Base-by-base conservation (phyloP, 2,113 vertebrate genomes). In the Neodontobutis hainanensis region DNA sequence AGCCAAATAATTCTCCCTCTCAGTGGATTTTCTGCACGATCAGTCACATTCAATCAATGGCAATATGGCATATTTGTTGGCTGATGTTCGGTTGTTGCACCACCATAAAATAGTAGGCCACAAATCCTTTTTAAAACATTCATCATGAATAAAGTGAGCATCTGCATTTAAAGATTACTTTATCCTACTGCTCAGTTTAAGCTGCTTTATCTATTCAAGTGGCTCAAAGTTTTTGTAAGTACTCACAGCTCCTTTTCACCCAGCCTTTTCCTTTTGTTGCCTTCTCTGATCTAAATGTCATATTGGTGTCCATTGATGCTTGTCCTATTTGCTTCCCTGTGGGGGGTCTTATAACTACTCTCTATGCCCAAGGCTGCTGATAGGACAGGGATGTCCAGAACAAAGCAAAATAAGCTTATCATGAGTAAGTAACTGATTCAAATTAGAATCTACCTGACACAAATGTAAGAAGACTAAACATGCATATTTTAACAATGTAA, bases 1-100 rank as follows among this genome's bases (percentile, higher is more conserved):
- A 58, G 5, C 15, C 11, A 78, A 46, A 73, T 49, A 55, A 59
- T 42, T 53, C 32, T 79, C 46, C 70, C 61, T 71, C 43, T 62
- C 14, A 15, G n/a, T 62, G 36, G 43, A 65, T 57, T 71, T 69
- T 8, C 32, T 67, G 27, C 59, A 34, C 51, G 32, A 52, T 7
- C 32, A 60, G 57, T 72, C 5, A 14, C 5, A 74, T 73, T 53
- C 50, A 27, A 75, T 68, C 40, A 60, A 75, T 69, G 59, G 51
- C 16, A 64, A 27, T 27, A 75, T 60, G 35, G 42, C 19, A 62
- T 19, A 50, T 65, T 50, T 40, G 38, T n/a, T 6, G 5, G 6
- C 4, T 8, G 9, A 72, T 36, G 11, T 56, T 49, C 35, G 8
- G 5, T 9, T 44, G 46, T 67, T 44, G 57, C 12, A 7, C 27